Percentiles rank a stretch among this genome's conserved stretches.
Conservation (phyloP, 2,113 vertebrate genomes). For the Festucalex cinctus region DNA sequence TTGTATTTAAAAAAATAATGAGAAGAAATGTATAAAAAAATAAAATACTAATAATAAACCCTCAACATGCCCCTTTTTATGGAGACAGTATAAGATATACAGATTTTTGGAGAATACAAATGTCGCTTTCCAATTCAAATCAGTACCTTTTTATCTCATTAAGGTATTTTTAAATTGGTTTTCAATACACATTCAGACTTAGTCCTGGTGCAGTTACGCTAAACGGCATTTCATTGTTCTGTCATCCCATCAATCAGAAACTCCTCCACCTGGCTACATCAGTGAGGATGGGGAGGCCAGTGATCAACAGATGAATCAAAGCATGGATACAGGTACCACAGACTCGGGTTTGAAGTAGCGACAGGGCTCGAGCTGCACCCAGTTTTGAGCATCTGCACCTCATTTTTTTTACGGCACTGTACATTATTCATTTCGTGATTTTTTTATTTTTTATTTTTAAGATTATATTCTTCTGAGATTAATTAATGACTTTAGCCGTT, state of each 20-base stretch:
- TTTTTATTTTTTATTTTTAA: neutral
- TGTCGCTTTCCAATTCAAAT: neutral
- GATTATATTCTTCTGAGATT: neutral
- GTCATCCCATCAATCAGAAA: conserved; percentile 74
- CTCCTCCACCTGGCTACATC: conserved; percentile 95
- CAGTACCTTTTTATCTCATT: neutral
- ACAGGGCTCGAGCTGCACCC: too few relatives aligned
- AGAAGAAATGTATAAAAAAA: too few relatives aligned
- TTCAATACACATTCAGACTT: neutral
- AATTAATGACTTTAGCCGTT: neutral
- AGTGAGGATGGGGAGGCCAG: conserved; percentile 99
- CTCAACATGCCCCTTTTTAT: too few relatives aligned
- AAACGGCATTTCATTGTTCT: neutral
- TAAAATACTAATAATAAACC: too few relatives aligned
- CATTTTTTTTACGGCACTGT: neutral
- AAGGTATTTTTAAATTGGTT: neutral
- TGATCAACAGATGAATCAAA: conserved; percentile 98
- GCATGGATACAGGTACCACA: conserved; percentile 94
- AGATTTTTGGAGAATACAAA: neutral
- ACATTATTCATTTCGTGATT: neutral
- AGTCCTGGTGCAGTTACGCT: neutral
- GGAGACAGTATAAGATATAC: neutral
- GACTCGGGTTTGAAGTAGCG: neutral
- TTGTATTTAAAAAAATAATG: neutral
- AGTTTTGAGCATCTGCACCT: too few relatives aligned